Base-by-base conservation (phyloP, 2,113 vertebrate species). In the Chloebia gouldiae region DNA sequence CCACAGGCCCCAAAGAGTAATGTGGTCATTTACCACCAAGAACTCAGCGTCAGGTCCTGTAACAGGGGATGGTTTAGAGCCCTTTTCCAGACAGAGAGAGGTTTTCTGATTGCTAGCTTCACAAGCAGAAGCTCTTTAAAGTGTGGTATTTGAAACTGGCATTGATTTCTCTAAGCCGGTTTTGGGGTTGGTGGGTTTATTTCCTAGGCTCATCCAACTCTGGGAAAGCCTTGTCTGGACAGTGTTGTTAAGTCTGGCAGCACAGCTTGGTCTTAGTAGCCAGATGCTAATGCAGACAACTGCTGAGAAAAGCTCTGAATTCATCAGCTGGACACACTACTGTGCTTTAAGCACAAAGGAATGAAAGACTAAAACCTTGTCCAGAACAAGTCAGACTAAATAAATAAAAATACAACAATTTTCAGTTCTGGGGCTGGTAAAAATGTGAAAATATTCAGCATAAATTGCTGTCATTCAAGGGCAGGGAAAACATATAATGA, bases 191-290 rank as follows among this genome's bases (percentile, higher is more conserved):
- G 25, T 86, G 39, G 11, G 30, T 50, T 35, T 65, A 82, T 71
- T 75, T 25, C 37, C 30, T 88, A 70, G 49, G 39, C 21, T 73
- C 6, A 37, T 93, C 72, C 63, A 90, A 0, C 51, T 88, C 61
- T 81, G 54, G 39, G 40, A 94, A 87, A 91, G 59, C 64, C 94
- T 93, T 86, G 90, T 78, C 91, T 96, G 96, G 89, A 95, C 56
- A 70, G 60, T 57, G 21, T 82, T 22, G 3, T 33, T 68, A 89
- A 89, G 77, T 96, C 89, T 96, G 94, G 93, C 94, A 93, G 37
- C 40, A 61, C 17, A 82, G 28, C 50, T 60, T 40, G 7, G 80
- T 84, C 75, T 70, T 40, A 86, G 53, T 35, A 76, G 87, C 51
- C 47, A 84, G 88, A 92, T 1, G 4, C 25, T 49, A 44, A 65